phyloP scores from a whole-genome alignment of 2,113 vertebrate genomes.

The Siniperca knerii region DNA sequence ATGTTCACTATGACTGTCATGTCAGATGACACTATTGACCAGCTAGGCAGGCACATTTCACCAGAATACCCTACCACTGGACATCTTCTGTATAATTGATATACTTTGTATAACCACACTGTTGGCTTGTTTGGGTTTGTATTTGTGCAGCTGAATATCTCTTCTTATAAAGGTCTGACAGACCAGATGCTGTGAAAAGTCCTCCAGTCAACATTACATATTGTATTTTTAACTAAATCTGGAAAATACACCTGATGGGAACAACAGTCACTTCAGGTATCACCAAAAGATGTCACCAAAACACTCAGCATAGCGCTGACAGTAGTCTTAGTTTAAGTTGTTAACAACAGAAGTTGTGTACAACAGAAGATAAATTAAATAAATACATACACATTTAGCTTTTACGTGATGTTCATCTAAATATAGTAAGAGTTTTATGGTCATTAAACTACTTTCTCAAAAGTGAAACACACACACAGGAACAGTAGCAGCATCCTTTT shows the following conservation, averaged over 20 bases:
- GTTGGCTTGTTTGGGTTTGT: no score
- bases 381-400: background rate
- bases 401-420: background rate
- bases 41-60: no score
- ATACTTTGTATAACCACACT: no score
- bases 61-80: no score
- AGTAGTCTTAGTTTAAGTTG: background rate
- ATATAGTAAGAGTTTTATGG: background rate
- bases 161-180: background rate
- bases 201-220: background rate
- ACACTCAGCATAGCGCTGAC: background rate
- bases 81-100: no score
- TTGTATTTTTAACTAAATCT: background rate
- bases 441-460: slow-evolving; percentile 8
- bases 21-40: no score
- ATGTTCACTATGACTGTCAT: no score
- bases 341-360: background rate
- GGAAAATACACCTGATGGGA: background rate
- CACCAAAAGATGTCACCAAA: background rate
- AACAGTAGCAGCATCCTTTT: slow-evolving; percentile 19
- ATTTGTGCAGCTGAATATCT: no score
- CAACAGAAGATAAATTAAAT: background rate
- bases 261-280: background rate
- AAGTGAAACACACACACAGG: slow-evolving; percentile 10
- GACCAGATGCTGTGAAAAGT: background rate